These are phyloP conservation scores for Etia nguti DNA, from an alignment of 2,113 vertebrate genomes.

Conservation along the genomic window DNA sequence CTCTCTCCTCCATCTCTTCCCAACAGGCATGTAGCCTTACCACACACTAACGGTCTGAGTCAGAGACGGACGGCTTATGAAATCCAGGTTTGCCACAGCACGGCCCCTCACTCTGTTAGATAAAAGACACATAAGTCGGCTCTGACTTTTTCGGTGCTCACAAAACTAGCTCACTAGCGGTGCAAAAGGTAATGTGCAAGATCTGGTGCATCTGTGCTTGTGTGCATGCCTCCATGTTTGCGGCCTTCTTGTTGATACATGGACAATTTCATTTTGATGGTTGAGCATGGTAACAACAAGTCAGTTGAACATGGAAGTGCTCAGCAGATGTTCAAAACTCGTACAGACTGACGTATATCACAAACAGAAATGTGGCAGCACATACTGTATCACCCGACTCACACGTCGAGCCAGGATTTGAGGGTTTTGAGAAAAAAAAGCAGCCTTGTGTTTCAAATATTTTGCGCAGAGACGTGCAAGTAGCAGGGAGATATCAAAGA, in stretches of 20 bases:
- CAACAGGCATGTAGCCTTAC: conserved; percentile 49
- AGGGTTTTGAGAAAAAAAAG: conserved; percentile 3
- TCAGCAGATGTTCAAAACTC: conserved; percentile 51
- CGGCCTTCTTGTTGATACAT: conserved; percentile 40
- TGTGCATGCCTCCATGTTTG: neutral
- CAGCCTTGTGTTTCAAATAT: conserved; percentile 16
- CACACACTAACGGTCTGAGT: conserved; percentile 59
- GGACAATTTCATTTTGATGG: conserved; percentile 44
- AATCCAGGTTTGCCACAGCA: conserved; percentile 59
- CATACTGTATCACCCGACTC: neutral
- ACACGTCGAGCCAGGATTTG: conserved; percentile 3
- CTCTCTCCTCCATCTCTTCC: conserved; percentile 25
- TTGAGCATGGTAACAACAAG: conserved; percentile 40
- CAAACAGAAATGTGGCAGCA: conserved; percentile 21
- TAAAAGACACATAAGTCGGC: conserved; percentile 23
- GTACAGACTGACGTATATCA: neutral
- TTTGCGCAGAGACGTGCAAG: conserved; percentile 30
- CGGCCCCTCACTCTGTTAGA: conserved; percentile 10
- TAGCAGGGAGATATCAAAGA: conserved; percentile 26
- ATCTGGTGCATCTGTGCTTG: neutral
- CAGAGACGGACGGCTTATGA: conserved; percentile 47
- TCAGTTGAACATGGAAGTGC: neutral
- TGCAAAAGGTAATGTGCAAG: neutral
- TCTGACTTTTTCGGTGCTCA: conserved; percentile 7
- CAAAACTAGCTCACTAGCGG: neutral